Base-by-base conservation (phyloP, 2,888 invertebrate genomes). In the Harmothoe impar region DNA sequence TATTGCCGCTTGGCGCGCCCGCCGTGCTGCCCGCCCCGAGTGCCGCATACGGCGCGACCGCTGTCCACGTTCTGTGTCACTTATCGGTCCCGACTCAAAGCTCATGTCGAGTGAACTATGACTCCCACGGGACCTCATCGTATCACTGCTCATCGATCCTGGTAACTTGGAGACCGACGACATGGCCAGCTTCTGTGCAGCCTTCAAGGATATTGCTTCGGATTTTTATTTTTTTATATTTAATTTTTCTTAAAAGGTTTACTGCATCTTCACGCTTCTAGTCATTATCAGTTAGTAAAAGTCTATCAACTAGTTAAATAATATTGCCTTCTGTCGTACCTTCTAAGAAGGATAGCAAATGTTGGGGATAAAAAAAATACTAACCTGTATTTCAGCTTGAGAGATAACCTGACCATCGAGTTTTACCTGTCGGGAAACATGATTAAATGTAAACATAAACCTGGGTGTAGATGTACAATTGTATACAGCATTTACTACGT, bases 361-460 rank as follows among this genome's bases (percentile, higher is more conserved):
- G n/a, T n/a, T n/a, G n/a, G n/a, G n/a, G n/a, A n/a, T 7, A 20
- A 62, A 12, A 62, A 62, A 20, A 62, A 62, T 62, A n/a, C 23
- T 62, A 62, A 62, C 90, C 51, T 54, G 31, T 25, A 85, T 35
- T 68, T 90, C 90, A 43, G 62, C 43, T 35, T 85, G 31, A 7
- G 85, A 33, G n/a, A 90, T 54, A 10, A 33, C 56, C 43, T 72
- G 81, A 33, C 86, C 90, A 68, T 90, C 85, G 0, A 90, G 35
- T n/a, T 43, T 43, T 20, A 90, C n/a, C 90, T 90, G 62, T 31
- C n/a, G 20, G 15, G n/a, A 62, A 62, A 20, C 20, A 62, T 62
- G n/a, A 62, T 7, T 12, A 10, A 43, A 43, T 10, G 43, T 43
- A n/a, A n/a, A n/a, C n/a, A n/a, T n/a, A n/a, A n/a, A n/a, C n/a